Conservation (phyloP, 1,140 invertebrate species). For the Ostrea denselamellosa region DNA sequence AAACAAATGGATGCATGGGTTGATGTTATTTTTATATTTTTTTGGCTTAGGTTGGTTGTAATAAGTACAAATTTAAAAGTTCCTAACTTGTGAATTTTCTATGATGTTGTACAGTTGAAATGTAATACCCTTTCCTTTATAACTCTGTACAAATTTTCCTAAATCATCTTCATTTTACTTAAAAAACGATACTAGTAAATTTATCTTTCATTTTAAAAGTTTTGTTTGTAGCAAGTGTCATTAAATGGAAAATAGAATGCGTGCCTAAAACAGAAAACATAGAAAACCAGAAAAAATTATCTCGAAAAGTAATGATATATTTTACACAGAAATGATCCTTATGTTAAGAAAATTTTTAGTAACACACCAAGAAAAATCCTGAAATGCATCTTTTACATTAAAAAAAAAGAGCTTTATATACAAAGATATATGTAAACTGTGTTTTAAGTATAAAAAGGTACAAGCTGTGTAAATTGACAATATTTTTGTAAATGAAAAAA, state of each 20-base stretch:
- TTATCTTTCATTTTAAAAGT: too few species aligned
- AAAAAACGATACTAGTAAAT: too few species aligned
- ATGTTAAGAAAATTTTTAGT: neutral
- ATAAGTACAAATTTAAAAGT: too few species aligned
- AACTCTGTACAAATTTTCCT: too few species aligned
- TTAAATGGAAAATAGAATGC: neutral
- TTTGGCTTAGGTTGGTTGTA: too few species aligned
- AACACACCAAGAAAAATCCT: conserved; percentile 22
- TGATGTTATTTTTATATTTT: too few species aligned
- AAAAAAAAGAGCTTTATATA: neutral
- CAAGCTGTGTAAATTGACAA: neutral
- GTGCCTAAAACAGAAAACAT: neutral
- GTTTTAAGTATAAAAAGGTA: neutral
- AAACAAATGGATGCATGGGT: too few species aligned
- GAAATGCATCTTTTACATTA: neutral
- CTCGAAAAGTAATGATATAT: neutral
- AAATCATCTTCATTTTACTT: too few species aligned
- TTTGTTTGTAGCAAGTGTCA: too few species aligned
- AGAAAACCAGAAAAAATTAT: neutral
- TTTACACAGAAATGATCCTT: neutral
- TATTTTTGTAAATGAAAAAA: neutral
- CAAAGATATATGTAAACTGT: neutral
- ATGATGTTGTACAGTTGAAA: too few species aligned
- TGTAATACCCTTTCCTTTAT: too few species aligned
- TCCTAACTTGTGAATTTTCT: too few species aligned